Conservation (phyloP, 2,888 invertebrate genomes). For the Hymenopus coronatus region DNA sequence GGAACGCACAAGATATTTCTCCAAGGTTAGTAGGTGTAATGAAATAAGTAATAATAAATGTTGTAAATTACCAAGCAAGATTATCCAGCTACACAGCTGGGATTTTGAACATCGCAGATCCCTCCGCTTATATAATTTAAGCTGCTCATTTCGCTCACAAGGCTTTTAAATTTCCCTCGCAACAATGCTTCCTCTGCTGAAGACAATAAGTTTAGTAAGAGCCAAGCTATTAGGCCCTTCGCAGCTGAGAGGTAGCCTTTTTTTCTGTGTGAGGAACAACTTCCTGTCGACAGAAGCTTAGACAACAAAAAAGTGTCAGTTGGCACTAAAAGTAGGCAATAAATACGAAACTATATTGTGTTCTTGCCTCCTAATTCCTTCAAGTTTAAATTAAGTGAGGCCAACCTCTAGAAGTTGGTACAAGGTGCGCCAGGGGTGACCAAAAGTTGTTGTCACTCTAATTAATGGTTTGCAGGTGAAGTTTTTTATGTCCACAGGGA, state of each 20-base stretch:
- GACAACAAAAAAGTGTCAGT: background rate
- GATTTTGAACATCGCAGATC: background rate
- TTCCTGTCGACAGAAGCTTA: background rate
- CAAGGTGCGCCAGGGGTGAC: background rate
- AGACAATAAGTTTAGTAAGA: background rate
- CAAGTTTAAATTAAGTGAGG: background rate
- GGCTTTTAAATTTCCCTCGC: background rate
- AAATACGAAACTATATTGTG: background rate
- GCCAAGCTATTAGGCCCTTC: background rate
- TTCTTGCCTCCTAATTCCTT: background rate
- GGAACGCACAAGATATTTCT: too few species aligned
- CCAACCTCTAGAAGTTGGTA: background rate
- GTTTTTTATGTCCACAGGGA: background rate
- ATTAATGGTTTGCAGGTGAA: background rate
- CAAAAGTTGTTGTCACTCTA: background rate
- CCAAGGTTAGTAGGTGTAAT: too few species aligned
- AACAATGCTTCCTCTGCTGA: background rate
- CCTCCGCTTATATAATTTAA: background rate
- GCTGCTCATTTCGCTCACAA: background rate
- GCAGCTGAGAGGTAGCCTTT: background rate
- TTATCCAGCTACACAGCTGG: too few species aligned
- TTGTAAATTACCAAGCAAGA: too few species aligned
- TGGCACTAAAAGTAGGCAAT: background rate
- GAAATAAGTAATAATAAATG: too few species aligned
- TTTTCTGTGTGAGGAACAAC: background rate